These are phyloP conservation scores for Nylanderia fulva DNA, from an alignment of 1,140 invertebrate genomes.

Conservation along the genomic window DNA sequence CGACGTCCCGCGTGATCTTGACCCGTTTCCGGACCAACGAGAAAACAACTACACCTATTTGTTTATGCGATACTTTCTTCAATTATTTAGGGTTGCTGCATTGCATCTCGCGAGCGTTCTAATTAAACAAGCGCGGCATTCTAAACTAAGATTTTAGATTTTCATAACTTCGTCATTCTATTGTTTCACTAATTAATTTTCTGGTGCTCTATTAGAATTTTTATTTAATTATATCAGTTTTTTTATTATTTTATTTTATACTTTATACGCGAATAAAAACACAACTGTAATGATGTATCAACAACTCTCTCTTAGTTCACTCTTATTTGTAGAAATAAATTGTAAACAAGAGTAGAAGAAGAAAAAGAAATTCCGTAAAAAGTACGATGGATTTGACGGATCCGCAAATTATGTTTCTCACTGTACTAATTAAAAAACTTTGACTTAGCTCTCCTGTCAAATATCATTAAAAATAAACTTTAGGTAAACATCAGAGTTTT, in stretches of 20 bases:
- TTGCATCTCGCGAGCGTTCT: background rate
- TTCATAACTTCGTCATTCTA: background rate
- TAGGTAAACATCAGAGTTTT: background rate
- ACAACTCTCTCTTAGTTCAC: background rate
- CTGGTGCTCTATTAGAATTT: background rate
- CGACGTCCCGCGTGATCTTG: conserved; percentile 39
- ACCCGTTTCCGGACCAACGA: conserved; percentile 49
- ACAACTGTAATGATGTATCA: background rate
- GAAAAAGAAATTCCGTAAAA: conserved; percentile 28
- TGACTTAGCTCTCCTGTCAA: background rate
- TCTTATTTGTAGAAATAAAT: conserved; percentile 14
- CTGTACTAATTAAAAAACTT: conserved; percentile 34
- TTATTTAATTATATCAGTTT: background rate
- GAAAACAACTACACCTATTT: conserved; percentile 21
- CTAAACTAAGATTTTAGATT: too few relatives aligned
- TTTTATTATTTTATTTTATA: background rate
- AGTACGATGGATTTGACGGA: background rate
- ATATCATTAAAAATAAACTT: conserved; percentile 15
- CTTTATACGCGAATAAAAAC: background rate
- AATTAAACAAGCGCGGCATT: background rate
- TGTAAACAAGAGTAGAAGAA: background rate
- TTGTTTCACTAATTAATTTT: background rate
- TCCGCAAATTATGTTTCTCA: conserved; percentile 12
- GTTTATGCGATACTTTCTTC: conserved; percentile 24
- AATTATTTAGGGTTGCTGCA: conserved; percentile 1